Evolutionary conservation across 2,797 vertebrate species (phyloP), one percentile per base, ranked within the genome.

Genomic region (Rhinatrema bivittatum): DNA sequence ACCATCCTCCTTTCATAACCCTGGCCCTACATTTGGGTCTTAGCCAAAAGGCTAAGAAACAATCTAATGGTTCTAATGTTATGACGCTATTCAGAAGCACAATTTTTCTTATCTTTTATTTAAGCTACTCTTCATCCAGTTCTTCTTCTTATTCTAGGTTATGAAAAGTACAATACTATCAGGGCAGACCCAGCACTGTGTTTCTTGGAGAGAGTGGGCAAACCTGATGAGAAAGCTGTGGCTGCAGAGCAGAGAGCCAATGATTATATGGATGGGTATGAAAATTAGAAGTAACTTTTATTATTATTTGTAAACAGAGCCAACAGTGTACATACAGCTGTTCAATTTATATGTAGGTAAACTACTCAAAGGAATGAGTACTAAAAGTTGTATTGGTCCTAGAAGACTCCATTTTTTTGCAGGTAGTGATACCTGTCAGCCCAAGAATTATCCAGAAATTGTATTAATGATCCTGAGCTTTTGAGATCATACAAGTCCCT

Each of bases 121-220:
- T 13, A 20, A 36, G 14, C 33, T 22, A 10, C 35, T 36, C 5
- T 46, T 31, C 56, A 25, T 16, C 18, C 28, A 18, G 1, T 30
- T 56, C 19, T 24, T 42, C 16, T 45, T 26, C 10, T 32, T 2
- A 25, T 32, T 39, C 1, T 53, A 98, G 96, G 96, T 68, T 99
- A 99, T 78, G 93, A 99, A 70, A 99, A 98, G 66, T 98, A 99
- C 60, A 97, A 98, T 81, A 99, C 93, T 14, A 87, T 99, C 43
- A 86, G 96, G 55, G 94, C 89, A 46, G 96, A 99, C 66, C 86
- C 94, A 3, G 82, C 86, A 1, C 72, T 99, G 33, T 94, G 92
- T 79, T 99, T 97, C 73, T 74, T 99, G 72, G 96, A 98, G 40
- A 82, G 91, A 6, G 96, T 90, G 37, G 96, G 96, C 17, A 90